phyloP scores from a whole-genome alignment of 2,797 vertebrate species.

The Trachurus trachurus region DNA sequence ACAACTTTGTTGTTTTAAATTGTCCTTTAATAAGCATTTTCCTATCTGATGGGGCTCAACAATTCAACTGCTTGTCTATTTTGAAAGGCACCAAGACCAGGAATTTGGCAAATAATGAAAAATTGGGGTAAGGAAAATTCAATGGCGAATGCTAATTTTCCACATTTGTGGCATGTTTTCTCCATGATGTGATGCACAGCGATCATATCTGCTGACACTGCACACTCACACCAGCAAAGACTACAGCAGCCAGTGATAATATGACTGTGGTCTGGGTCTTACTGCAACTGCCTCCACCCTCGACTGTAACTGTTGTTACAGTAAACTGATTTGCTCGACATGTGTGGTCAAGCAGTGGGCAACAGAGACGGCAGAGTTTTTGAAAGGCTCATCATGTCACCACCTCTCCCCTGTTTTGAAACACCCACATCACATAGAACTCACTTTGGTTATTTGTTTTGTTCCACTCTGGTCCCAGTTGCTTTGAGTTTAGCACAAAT shows the following conservation, averaged over 20 bases:
- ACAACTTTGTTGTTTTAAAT: too few species aligned
- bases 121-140: neutral
- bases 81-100: neutral
- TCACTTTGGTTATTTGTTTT: conserved; percentile 3
- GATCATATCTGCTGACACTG: neutral
- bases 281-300: conserved; percentile 6
- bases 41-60: neutral
- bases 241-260: neutral
- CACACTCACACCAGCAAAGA: neutral
- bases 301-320: conserved; percentile 8
- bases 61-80: neutral
- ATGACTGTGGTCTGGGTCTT: neutral
- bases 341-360: conserved; percentile 10
- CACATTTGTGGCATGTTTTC: neutral
- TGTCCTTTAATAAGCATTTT: too few species aligned
- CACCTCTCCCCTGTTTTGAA: conserved; percentile 10
- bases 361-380: neutral
- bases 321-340: conserved; percentile 19
- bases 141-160: neutral
- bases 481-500: neutral
- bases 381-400: neutral
- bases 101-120: neutral
- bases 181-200: neutral
- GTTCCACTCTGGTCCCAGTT: neutral
- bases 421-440: conserved; percentile 7